phyloP scores from a whole-genome alignment of 1,140 invertebrate species.

The Eufriesea mexicana region DNA sequence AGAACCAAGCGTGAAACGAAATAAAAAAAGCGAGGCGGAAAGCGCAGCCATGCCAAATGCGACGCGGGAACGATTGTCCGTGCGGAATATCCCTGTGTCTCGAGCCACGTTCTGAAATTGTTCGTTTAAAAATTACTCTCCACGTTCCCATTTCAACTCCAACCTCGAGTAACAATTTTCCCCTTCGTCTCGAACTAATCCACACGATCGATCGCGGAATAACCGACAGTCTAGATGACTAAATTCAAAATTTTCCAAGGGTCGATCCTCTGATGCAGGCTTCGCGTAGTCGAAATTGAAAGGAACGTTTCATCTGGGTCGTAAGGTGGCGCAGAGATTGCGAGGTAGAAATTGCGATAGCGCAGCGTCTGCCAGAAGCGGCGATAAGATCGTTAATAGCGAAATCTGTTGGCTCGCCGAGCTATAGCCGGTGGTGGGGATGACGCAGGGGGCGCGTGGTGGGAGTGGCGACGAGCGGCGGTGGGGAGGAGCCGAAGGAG shows the following conservation, averaged over 20 bases:
- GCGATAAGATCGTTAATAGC: not conserved
- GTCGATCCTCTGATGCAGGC: no score
- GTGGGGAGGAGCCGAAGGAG: not conserved
- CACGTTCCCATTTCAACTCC: no score
- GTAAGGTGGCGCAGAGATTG: not conserved
- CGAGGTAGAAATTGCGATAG: not conserved
- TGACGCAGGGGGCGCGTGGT: not conserved
- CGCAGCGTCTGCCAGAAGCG: not conserved
- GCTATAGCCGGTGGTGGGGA: not conserved
- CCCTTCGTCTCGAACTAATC: no score
- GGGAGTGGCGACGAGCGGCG: not conserved
- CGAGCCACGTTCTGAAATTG: not conserved
- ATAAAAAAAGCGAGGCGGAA: constrained; percentile 44
- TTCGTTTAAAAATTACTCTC: not conserved
- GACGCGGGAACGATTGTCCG: constrained; percentile 29
- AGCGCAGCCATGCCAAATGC: constrained; percentile 57
- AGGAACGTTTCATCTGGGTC: no score
- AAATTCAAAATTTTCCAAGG: no score
- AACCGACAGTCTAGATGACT: no score
- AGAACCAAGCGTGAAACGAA: constrained; percentile 28
- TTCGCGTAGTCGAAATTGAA: no score
- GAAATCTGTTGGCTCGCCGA: not conserved
- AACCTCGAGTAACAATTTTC: no score
- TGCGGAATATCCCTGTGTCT: constrained; percentile 13
- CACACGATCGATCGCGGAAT: no score